These are phyloP conservation scores for Lerema accius DNA, from an alignment of 1,140 invertebrate genomes.

Conservation along the genomic window DNA sequence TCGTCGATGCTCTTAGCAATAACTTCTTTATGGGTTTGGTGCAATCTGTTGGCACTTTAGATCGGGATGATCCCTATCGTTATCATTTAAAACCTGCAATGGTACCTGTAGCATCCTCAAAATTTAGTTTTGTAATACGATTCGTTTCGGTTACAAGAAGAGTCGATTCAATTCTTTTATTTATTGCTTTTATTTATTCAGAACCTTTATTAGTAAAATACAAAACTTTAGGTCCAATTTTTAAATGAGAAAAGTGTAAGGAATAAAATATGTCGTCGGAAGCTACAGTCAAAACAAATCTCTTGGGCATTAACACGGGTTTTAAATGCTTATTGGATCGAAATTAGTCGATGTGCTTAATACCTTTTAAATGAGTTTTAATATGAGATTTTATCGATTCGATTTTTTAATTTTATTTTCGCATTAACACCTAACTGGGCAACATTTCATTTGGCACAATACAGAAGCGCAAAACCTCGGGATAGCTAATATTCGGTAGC, in stretches of 20 bases:
- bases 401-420: constrained; percentile 17
- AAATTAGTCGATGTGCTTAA: constrained; percentile 22
- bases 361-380: constrained; percentile 21
- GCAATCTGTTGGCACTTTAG: constrained; percentile 30
- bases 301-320: constrained; percentile 5
- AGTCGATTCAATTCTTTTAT: constrained; percentile 15
- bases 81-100: constrained; percentile 6
- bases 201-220: constrained; percentile 37
- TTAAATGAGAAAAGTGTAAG: constrained; percentile 22
- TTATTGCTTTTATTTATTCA: constrained; percentile 37
- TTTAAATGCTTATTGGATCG: constrained; percentile 18
- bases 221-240: constrained; percentile 39
- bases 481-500: constrained; percentile 28
- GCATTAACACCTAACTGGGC: constrained; percentile 20
- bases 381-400: constrained; percentile 21
- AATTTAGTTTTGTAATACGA: constrained; percentile 20
- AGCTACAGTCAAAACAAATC: constrained; percentile 18
- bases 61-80: constrained; percentile 11
- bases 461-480: constrained; percentile 16
- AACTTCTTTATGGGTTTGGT: constrained; percentile 43
- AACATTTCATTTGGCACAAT: constrained; percentile 14
- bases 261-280: constrained; percentile 38
- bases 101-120: neutral
- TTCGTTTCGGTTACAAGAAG: neutral
- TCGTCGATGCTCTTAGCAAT: constrained; percentile 36